Evolutionary conservation across 2,797 vertebrate genomes (phyloP).

Genomic region (Enteromius treurensis): DNA sequence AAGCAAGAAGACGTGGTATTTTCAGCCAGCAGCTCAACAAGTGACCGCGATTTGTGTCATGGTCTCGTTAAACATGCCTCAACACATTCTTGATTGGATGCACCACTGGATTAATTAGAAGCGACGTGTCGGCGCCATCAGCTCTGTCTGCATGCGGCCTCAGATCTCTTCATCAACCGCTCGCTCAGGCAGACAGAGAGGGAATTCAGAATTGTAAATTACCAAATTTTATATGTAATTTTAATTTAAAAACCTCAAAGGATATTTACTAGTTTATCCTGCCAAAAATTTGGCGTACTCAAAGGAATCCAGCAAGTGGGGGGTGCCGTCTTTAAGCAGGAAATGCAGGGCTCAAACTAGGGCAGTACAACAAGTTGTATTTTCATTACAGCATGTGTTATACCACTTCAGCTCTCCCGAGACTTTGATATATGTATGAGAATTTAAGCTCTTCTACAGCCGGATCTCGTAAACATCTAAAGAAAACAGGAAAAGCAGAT

Average conservation of each 20-base stretch:
- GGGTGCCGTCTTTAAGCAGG: conserved; percentile 53
- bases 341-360: conserved; percentile 34
- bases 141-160: conserved; percentile 39
- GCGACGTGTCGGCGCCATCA: conserved; percentile 68
- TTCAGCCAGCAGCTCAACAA: conserved; percentile 72
- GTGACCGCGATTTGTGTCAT: conserved; percentile 82
- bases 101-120: conserved; percentile 80
- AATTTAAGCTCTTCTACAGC: not conserved
- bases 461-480: conserved; percentile 2
- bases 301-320: conserved; percentile 15
- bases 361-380: conserved; percentile 40
- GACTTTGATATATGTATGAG: conserved; percentile 30
- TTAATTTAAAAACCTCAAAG: conserved; percentile 15
- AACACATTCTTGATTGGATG: conserved; percentile 76
- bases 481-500: conserved; percentile 19
- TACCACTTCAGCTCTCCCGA: conserved; percentile 42
- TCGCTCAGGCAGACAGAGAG: conserved; percentile 43
- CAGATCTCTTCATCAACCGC: conserved; percentile 55
- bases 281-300: not conserved
- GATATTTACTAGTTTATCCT: not conserved
- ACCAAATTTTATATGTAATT: not conserved
- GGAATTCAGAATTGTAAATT: not conserved
- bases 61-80: conserved; percentile 65
- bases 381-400: conserved; percentile 60
- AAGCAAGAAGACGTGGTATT: conserved; percentile 31